These are phyloP conservation scores for Cyclophora punctaria DNA, from an alignment of 2,888 invertebrate genomes.

Conservation along the genomic window DNA sequence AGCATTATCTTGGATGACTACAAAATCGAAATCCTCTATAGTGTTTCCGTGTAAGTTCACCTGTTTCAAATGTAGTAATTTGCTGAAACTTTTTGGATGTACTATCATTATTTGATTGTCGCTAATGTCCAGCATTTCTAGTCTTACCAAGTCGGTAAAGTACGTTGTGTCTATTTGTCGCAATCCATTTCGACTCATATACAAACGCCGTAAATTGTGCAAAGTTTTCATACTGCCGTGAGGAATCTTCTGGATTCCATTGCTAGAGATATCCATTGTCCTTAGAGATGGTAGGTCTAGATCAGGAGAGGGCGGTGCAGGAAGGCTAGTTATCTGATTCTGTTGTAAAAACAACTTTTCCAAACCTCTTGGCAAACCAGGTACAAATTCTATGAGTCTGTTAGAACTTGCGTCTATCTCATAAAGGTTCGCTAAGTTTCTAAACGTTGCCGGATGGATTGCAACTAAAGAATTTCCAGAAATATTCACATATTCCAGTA, in stretches of 20 bases:
- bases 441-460: conserved; percentile 84
- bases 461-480: conserved; percentile 82
- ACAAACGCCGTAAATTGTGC: conserved; percentile 79
- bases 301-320: conserved; percentile 78
- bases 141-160: conserved; percentile 79
- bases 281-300: conserved; percentile 82
- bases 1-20: conserved; percentile 79
- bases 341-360: conserved; percentile 82
- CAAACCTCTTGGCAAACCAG: conserved; percentile 84
- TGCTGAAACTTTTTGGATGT: conserved; percentile 78
- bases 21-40: conserved; percentile 80
- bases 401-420: conserved; percentile 87
- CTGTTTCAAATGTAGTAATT: conserved; percentile 78
- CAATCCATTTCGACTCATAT: conserved; percentile 83
- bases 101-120: conserved; percentile 82
- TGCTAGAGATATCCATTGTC: conserved; percentile 83
- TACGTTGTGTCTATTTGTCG: conserved; percentile 80
- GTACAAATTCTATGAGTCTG: conserved; percentile 82
- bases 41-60: conserved; percentile 86
- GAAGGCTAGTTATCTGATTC: conserved; percentile 81
- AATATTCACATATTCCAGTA: conserved; percentile 86
- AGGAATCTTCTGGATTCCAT: conserved; percentile 82
- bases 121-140: conserved; percentile 84
- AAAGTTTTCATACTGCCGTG: conserved; percentile 79
- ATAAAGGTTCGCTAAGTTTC: conserved; percentile 82